Conservation (phyloP, 92 coral and sea anemone species). For the Palythoa caribaeorum region DNA sequence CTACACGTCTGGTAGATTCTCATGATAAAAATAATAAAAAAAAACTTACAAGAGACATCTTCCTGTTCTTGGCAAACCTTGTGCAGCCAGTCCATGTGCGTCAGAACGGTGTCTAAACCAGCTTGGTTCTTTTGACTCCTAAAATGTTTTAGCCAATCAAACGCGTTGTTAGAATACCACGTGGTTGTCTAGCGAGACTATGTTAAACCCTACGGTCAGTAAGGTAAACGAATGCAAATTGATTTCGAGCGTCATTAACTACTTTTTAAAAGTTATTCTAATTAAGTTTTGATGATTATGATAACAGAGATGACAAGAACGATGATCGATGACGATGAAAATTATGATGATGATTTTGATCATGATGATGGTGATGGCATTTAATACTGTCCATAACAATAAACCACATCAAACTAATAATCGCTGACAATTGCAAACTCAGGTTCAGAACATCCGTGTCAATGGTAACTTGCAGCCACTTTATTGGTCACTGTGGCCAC, state of each 20-base stretch:
- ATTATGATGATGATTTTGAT: not conserved
- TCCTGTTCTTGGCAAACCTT: slow-evolving; percentile 95
- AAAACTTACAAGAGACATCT: slow-evolving; percentile 80
- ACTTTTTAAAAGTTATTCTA: too few relatives aligned
- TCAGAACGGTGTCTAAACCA: slow-evolving; percentile 86
- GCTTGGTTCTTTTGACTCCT: slow-evolving; percentile 83
- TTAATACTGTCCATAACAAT: not conserved
- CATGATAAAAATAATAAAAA: not conserved
- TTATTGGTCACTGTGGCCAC: too few relatives aligned
- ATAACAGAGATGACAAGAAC: too few relatives aligned
- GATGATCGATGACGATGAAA: not conserved
- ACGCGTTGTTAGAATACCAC: not conserved
- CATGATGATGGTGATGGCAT: not conserved
- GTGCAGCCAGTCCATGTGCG: slow-evolving; percentile 93
- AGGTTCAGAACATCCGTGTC: too few relatives aligned
- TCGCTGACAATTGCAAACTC: not conserved
- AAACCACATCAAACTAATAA: not conserved
- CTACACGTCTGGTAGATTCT: not conserved
- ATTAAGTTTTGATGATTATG: too few relatives aligned
- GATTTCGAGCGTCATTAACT: too few relatives aligned
- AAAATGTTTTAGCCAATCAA: not conserved
- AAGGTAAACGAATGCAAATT: too few relatives aligned
- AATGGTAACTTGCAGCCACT: too few relatives aligned
- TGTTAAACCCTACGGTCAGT: not conserved
- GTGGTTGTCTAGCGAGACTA: not conserved